These are phyloP conservation scores for Eurytoma californica DNA, from an alignment of 2,888 invertebrate genomes.

Conservation along the genomic window DNA sequence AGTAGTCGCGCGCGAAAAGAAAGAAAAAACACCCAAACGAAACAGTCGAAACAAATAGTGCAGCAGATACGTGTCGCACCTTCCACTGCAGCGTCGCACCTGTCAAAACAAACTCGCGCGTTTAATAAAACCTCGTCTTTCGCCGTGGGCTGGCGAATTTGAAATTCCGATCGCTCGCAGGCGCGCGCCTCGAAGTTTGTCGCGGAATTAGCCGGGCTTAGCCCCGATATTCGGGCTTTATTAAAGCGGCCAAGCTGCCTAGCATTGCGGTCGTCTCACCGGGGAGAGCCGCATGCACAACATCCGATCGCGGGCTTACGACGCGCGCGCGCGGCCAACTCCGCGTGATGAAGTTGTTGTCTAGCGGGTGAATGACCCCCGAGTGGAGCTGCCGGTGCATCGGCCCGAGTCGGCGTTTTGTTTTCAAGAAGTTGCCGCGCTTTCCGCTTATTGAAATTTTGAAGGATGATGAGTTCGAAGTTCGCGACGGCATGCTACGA, in stretches of 20 bases:
- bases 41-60: too few species aligned
- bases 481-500: too few species aligned
- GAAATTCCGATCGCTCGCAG: slow-evolving; percentile 7
- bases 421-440: too few species aligned
- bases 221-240: slow-evolving; percentile 23
- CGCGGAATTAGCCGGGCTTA: slow-evolving; percentile 26
- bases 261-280: background rate
- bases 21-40: too few species aligned
- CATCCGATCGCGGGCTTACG: slow-evolving; percentile 32
- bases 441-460: too few species aligned
- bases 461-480: too few species aligned
- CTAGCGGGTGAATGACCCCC: too few species aligned
- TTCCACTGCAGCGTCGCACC: background rate
- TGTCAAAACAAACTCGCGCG: slow-evolving; percentile 11
- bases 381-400: too few species aligned
- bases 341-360: slow-evolving; percentile 12
- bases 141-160: background rate
- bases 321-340: background rate
- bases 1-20: too few species aligned
- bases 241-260: background rate
- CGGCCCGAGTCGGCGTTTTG: too few species aligned
- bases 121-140: slow-evolving; percentile 1
- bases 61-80: too few species aligned
- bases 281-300: slow-evolving; percentile 1
- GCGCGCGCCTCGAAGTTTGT: background rate